A percentile compares a stretch with the other conserved stretches of the same genome.
Evolutionary conservation across 1,140 invertebrate species (phyloP).

Genomic region (Pseudomyrmex gracilis): DNA sequence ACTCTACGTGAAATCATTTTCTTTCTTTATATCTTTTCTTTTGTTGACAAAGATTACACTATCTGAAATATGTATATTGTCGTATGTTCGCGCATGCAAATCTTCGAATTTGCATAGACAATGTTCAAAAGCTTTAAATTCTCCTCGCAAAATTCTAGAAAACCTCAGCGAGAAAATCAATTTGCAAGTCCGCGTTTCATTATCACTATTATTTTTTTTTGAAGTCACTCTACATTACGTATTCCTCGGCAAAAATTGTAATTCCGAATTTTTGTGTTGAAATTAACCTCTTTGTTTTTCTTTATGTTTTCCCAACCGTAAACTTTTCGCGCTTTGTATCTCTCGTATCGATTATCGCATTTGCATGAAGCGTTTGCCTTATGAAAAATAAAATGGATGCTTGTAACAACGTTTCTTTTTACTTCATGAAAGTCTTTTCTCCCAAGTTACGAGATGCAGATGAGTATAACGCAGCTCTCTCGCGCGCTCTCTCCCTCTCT

Average conservation of each 20-base stretch:
- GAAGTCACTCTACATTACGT: neutral
- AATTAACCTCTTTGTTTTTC: conserved; percentile 5
- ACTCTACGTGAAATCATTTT: too few species aligned
- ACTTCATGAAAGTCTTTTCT: conserved; percentile 11
- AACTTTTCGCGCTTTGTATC: conserved; percentile 26
- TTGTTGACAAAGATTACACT: neutral
- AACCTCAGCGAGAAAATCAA: neutral
- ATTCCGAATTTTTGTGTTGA: conserved; percentile 6
- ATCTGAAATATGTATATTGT: neutral
- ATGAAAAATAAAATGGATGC: conserved; percentile 37
- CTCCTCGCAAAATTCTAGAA: neutral
- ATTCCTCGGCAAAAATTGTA: neutral
- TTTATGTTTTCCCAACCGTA: neutral
- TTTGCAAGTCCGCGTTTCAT: conserved; percentile 11
- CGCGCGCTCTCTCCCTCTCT: too few species aligned
- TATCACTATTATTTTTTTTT: neutral
- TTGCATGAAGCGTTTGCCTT: conserved; percentile 39
- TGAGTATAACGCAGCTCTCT: conserved; percentile 3
- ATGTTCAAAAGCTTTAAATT: neutral
- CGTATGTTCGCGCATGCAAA: neutral
- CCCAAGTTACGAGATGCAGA: conserved; percentile 38
- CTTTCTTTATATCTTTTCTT: too few species aligned
- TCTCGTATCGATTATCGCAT: conserved; percentile 36
- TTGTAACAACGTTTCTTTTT: conserved; percentile 18
- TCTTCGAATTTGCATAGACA: neutral